Conservation (phyloP, 2,797 vertebrate genomes). For the Rhinogobio ventralis region DNA sequence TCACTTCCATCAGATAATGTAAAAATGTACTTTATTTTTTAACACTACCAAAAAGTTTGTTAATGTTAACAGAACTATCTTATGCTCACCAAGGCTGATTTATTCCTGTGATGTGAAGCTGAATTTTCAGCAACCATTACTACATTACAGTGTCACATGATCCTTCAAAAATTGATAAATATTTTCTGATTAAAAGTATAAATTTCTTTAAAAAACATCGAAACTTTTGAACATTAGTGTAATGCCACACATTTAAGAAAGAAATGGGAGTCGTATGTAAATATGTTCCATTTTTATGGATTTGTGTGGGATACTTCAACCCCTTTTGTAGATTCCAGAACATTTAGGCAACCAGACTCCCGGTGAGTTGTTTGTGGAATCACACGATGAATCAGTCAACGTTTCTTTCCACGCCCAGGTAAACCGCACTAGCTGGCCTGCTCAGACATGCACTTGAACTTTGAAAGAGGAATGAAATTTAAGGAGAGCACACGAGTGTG, state of each 20-base stretch:
- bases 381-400: background rate
- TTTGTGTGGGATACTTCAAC: background rate
- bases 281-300: background rate
- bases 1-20: background rate
- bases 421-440: constrained; percentile 50
- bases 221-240: background rate
- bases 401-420: constrained; percentile 28
- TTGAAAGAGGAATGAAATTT: constrained; percentile 48
- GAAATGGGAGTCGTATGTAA: background rate
- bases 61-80: too few species aligned
- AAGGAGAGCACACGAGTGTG: constrained; percentile 39
- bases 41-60: background rate
- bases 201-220: background rate
- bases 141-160: background rate
- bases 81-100: background rate
- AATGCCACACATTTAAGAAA: background rate
- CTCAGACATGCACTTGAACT: constrained; percentile 62
- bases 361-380: constrained; percentile 14
- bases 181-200: background rate
- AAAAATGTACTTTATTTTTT: background rate
- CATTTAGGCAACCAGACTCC: background rate
- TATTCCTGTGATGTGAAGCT: background rate
- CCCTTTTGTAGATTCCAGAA: constrained; percentile 14
- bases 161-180: background rate
- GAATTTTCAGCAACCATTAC: background rate